Evolutionary conservation across 2,797 vertebrate species (phyloP).

Genomic region (Craterocephalus amniculus): DNA sequence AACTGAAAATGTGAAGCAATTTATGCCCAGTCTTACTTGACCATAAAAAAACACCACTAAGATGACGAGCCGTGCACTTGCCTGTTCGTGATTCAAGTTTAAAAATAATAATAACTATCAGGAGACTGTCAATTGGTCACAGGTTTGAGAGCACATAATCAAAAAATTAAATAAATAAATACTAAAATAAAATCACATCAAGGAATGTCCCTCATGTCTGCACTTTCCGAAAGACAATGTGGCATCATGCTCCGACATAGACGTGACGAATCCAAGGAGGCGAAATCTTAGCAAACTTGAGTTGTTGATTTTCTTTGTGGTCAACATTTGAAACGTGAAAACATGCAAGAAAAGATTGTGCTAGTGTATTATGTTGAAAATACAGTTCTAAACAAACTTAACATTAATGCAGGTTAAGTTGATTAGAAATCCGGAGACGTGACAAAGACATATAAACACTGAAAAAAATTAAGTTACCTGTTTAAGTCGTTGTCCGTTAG

Average conservation of each 20-base stretch:
- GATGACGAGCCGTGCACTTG: background rate
- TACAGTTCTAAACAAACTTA: accelerated
- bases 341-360: background rate
- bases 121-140: background rate
- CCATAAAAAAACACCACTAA: background rate
- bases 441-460: background rate
- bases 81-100: background rate
- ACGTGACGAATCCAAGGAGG: constrained; percentile 46
- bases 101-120: background rate
- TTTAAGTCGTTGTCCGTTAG: background rate
- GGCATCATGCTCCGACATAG: constrained; percentile 32
- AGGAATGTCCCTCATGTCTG: background rate
- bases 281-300: constrained; percentile 3
- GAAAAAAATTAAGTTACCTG: accelerated
- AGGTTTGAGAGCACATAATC: background rate
- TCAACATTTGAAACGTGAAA: background rate
- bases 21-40: background rate
- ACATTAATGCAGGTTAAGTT: constrained; percentile 33
- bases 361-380: background rate
- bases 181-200: no score
- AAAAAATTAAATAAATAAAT: no score
- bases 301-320: background rate
- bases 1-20: background rate
- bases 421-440: background rate
- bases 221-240: constrained; percentile 17